Percentiles rank a stretch among this genome's conserved stretches.
These are phyloP conservation scores for Willisornis vidua DNA, from an alignment of 2,113 vertebrate genomes.

Conservation along the genomic window DNA sequence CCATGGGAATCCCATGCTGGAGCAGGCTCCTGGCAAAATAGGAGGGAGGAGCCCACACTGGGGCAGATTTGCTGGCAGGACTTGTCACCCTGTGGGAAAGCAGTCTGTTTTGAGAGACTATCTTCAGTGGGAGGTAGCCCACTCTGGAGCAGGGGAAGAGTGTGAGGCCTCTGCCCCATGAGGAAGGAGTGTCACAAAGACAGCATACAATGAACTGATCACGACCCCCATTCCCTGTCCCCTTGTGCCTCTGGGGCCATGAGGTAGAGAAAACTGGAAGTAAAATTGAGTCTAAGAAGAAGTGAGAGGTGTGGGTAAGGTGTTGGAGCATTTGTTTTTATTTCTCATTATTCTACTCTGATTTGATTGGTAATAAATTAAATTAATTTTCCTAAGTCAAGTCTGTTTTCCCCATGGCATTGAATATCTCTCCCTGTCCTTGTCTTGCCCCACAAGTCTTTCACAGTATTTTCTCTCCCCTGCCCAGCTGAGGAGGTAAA, in stretches of 20 bases:
- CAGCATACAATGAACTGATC: not conserved
- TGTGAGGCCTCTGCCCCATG: not conserved
- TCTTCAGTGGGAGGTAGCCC: not conserved
- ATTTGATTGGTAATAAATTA: not conserved
- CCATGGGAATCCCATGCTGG: not conserved
- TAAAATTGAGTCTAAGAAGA: not conserved
- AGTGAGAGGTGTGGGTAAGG: not conserved
- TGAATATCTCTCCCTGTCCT: not conserved
- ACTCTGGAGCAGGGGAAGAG: not conserved
- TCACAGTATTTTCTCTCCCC: not conserved
- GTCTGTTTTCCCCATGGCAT: not conserved
- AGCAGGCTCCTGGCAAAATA: not conserved
- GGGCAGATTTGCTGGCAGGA: not conserved
- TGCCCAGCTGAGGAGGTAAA: not conserved
- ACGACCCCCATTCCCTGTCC: not conserved
- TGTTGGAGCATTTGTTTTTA: not conserved
- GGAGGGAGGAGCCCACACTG: not conserved
- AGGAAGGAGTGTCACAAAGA: not conserved
- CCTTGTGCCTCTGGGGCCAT: not conserved
- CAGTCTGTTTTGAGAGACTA: not conserved
- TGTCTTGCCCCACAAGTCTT: not conserved
- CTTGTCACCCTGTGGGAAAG: not conserved
- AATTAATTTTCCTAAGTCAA: not conserved
- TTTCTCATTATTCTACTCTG: not conserved
- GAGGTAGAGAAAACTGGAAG: not conserved